phyloP scores from a whole-genome alignment of 2,888 invertebrate genomes.

The Parnassius apollo region DNA sequence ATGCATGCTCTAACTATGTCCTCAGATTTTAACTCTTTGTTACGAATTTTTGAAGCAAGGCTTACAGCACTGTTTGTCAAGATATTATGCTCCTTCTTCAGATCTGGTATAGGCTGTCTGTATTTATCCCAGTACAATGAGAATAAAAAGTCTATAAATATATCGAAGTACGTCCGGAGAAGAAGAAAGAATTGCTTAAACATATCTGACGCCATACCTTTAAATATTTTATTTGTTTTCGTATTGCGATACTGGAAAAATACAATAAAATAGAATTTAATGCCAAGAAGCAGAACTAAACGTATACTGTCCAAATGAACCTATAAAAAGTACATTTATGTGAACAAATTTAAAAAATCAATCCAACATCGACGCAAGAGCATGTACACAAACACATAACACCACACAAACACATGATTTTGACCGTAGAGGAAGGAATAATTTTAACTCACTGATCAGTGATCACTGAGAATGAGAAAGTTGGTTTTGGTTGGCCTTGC shows the following conservation, averaged over 20 bases:
- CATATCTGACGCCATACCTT: constrained; percentile 57
- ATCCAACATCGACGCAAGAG: too few relatives aligned
- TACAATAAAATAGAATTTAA: not conserved
- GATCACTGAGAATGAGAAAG: too few relatives aligned
- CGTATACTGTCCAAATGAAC: too few relatives aligned
- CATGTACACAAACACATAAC: too few relatives aligned
- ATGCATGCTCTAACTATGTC: constrained; percentile 88
- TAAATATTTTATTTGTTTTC: constrained; percentile 59
- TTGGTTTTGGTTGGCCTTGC: too few relatives aligned
- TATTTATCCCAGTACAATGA: constrained; percentile 58
- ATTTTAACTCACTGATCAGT: too few relatives aligned
- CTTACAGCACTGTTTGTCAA: constrained; percentile 83
- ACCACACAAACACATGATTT: too few relatives aligned
- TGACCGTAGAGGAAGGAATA: too few relatives aligned
- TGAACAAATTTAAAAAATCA: too few relatives aligned
- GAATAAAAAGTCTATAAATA: constrained; percentile 58
- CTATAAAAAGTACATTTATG: too few relatives aligned
- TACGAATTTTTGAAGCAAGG: constrained; percentile 85
- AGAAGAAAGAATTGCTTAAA: constrained; percentile 54
- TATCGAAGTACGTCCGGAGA: constrained; percentile 58
- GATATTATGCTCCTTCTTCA: constrained; percentile 57
- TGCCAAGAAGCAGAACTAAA: too few relatives aligned
- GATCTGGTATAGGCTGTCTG: constrained; percentile 51
- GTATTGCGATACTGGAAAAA: constrained; percentile 47
- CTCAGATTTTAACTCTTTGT: constrained; percentile 83